phyloP scores from a whole-genome alignment of 2,113 vertebrate genomes.

The Dermatemys mawii region DNA sequence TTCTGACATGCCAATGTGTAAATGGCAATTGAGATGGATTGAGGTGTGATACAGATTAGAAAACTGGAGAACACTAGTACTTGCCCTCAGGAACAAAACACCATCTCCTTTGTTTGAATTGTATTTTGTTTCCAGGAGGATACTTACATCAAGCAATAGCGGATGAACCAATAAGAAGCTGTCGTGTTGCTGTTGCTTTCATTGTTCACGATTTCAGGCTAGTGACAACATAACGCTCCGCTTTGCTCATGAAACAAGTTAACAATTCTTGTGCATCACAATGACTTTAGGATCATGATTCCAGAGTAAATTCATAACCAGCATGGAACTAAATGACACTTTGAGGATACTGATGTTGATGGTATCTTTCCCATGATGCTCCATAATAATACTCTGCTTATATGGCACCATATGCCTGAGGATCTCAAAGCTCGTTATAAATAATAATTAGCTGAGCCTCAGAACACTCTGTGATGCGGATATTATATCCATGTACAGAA shows the following conservation, averaged over 20 bases:
- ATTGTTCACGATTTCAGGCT: not conserved
- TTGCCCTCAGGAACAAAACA: not conserved
- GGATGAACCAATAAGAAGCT: not conserved
- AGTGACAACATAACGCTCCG: not conserved
- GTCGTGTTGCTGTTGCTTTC: not conserved
- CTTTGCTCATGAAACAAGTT: not conserved
- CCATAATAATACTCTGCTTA: not conserved
- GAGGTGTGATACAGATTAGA: not conserved
- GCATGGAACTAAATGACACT: not conserved
- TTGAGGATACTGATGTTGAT: not conserved
- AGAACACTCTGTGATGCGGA: not conserved
- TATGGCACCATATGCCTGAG: not conserved
- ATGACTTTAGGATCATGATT: fast-evolving
- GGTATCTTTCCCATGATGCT: not conserved
- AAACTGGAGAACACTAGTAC: not conserved
- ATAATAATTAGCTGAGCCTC: not conserved
- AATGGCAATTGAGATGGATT: not conserved
- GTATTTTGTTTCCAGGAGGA: not conserved
- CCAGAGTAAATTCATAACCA: not conserved
- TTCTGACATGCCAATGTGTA: fast-evolving
- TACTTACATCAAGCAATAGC: not conserved
- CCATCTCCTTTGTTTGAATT: not conserved
- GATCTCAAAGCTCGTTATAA: not conserved
- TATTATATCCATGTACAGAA: not conserved
- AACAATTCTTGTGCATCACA: fast-evolving